A percentile compares a stretch with the other conserved stretches of the same genome.
Conservation (phyloP, 1,140 invertebrate genomes). For the Zaprionus kolodkinae region DNA sequence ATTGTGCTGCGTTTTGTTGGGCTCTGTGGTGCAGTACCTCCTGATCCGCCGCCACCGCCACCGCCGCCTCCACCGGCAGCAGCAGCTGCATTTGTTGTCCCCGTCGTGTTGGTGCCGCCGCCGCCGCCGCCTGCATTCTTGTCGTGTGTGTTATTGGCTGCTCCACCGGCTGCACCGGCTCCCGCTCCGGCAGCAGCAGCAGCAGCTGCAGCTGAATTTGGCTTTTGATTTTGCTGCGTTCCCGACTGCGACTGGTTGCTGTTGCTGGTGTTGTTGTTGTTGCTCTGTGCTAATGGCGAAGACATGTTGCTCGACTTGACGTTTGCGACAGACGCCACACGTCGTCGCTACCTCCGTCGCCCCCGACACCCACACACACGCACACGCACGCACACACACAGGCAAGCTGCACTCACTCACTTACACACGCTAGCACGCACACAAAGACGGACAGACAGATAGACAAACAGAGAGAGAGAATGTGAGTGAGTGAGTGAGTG, state of each 20-base stretch:
- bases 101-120: slow-evolving; percentile 24
- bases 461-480: neutral
- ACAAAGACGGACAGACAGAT: slow-evolving; percentile 8
- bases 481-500: neutral
- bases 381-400: slow-evolving; percentile 21
- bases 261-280: slow-evolving; percentile 66
- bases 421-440: slow-evolving; percentile 22
- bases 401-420: too few species aligned
- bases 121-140: slow-evolving; percentile 34
- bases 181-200: neutral
- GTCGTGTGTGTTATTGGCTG: slow-evolving; percentile 53
- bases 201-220: slow-evolving; percentile 28
- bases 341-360: slow-evolving; percentile 23
- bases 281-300: slow-evolving; percentile 74
- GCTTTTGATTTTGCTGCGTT: slow-evolving; percentile 48
- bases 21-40: slow-evolving; percentile 49
- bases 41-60: neutral
- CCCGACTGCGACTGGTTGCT: slow-evolving; percentile 35
- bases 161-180: slow-evolving; percentile 10
- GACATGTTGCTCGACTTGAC: slow-evolving; percentile 59
- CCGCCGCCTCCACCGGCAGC: neutral
- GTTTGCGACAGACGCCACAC: slow-evolving; percentile 38
- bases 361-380: slow-evolving; percentile 12
- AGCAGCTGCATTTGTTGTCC: slow-evolving; percentile 17
- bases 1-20: slow-evolving; percentile 78